These are phyloP conservation scores for Raja brachyura DNA, from an alignment of 2,113 vertebrate genomes.

Conservation along the genomic window DNA sequence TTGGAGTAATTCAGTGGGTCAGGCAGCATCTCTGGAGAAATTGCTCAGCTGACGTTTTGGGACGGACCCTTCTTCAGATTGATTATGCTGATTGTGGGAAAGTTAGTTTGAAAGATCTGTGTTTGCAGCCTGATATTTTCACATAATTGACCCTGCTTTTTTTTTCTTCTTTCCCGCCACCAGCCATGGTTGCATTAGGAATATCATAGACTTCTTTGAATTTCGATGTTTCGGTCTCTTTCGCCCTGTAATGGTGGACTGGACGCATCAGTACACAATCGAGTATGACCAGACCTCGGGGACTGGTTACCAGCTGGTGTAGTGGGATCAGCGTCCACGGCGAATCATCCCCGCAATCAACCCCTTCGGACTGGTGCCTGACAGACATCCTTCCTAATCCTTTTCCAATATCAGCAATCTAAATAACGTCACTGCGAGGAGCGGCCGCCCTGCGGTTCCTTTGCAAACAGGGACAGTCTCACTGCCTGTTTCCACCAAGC, in stretches of 20 bases:
- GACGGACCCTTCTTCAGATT: too few relatives aligned
- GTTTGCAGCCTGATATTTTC: background rate
- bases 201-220: slow-evolving; percentile 98
- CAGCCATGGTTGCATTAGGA: slow-evolving; percentile 93
- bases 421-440: background rate
- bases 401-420: slow-evolving; percentile 38
- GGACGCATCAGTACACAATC: slow-evolving; percentile 96
- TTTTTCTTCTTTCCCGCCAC: slow-evolving; percentile 37
- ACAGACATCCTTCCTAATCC: slow-evolving; percentile 57
- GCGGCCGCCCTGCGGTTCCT: background rate
- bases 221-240: slow-evolving; percentile 96
- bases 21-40: too few relatives aligned
- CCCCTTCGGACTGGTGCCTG: slow-evolving; percentile 70
- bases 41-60: too few relatives aligned
- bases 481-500: slow-evolving; percentile 15
- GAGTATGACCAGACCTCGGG: slow-evolving; percentile 96
- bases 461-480: slow-evolving; percentile 6
- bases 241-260: slow-evolving; percentile 88
- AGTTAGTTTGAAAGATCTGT: background rate
- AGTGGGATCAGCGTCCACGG: slow-evolving; percentile 50
- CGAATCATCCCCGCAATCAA: slow-evolving; percentile 56
- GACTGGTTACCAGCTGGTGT: slow-evolving; percentile 97
- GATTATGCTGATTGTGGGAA: too few relatives aligned
- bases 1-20: too few relatives aligned
- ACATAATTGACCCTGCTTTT: background rate